These are phyloP conservation scores for Thalpophila matura DNA, from an alignment of 2,888 invertebrate species.

Conservation along the genomic window DNA sequence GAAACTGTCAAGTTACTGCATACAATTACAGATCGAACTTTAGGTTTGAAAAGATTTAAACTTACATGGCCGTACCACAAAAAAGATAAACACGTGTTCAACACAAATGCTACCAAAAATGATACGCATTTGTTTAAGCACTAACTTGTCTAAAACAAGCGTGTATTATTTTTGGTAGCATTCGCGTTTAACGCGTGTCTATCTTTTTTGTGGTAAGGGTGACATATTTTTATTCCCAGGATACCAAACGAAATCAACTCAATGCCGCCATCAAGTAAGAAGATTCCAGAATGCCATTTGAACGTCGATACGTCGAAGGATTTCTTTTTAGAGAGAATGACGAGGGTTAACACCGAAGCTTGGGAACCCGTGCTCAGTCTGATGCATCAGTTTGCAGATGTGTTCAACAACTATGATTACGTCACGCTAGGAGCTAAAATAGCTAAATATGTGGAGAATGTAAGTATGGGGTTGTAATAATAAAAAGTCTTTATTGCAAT, in stretches of 20 bases:
- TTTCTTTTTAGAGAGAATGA: conserved; percentile 77
- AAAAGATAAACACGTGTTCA: no score
- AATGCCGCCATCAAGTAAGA: conserved; percentile 69
- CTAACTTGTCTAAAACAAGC: no score
- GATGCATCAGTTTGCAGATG: conserved; percentile 80
- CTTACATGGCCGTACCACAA: no score
- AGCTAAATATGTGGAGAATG: conserved; percentile 80
- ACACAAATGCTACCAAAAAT: no score
- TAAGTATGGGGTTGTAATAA: conserved; percentile 67
- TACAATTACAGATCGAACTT: no score
- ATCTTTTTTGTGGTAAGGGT: no score
- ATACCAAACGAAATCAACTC: conserved; percentile 72
- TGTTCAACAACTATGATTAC: conserved; percentile 78
- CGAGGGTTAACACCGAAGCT: conserved; percentile 68
- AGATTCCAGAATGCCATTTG: conserved; percentile 78
- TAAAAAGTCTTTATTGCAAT: no score
- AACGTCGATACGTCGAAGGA: conserved; percentile 69
- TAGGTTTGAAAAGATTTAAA: no score
- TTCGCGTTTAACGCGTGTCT: no score
- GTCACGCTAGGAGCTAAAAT: conserved; percentile 78
- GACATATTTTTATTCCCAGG: conserved; percentile 66
- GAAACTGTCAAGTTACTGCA: no score
- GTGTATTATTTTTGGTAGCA: no score
- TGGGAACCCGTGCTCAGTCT: conserved; percentile 79
- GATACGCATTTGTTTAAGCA: no score